Conservation (phyloP, 1,140 invertebrate genomes). For the Onthophagus taurus region DNA sequence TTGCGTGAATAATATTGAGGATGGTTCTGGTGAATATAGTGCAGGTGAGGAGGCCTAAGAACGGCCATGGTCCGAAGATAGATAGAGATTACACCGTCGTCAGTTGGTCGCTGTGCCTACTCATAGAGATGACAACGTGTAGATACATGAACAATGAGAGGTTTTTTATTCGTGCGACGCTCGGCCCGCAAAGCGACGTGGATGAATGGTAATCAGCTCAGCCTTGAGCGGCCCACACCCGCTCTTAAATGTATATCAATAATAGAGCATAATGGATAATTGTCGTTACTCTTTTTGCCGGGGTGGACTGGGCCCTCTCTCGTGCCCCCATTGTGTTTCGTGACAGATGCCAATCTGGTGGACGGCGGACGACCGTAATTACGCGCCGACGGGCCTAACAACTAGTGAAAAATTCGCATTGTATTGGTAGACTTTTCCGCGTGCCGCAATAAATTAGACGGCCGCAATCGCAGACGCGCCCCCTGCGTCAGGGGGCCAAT, state of each 20-base stretch:
- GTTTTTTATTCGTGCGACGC: constrained; percentile 6
- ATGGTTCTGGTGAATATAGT: constrained; percentile 2
- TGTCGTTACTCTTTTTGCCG: constrained; percentile 12
- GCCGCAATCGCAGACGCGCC: too few relatives aligned
- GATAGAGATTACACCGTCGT: constrained; percentile 6
- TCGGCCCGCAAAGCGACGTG: constrained; percentile 9
- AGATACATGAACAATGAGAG: constrained; percentile 17
- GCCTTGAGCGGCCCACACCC: constrained; percentile 18
- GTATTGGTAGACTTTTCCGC: too few relatives aligned
- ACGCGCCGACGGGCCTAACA: too few relatives aligned
- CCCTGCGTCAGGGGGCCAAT: too few relatives aligned
- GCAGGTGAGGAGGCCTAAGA: not conserved
- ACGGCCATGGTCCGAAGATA: constrained; percentile 8
- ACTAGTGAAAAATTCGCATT: too few relatives aligned
- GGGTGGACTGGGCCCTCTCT: not conserved
- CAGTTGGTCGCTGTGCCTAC: constrained; percentile 11
- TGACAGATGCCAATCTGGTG: constrained; percentile 17
- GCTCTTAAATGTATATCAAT: constrained; percentile 21
- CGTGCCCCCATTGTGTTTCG: constrained; percentile 11
- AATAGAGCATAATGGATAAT: constrained; percentile 18
- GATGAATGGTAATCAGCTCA: constrained; percentile 17
- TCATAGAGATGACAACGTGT: constrained; percentile 13
- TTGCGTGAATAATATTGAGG: too few relatives aligned
- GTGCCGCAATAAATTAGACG: too few relatives aligned
- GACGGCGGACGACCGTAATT: too few relatives aligned